phyloP scores from a whole-genome alignment of 1,140 invertebrate species.

The Leptinotarsa lineolata region DNA sequence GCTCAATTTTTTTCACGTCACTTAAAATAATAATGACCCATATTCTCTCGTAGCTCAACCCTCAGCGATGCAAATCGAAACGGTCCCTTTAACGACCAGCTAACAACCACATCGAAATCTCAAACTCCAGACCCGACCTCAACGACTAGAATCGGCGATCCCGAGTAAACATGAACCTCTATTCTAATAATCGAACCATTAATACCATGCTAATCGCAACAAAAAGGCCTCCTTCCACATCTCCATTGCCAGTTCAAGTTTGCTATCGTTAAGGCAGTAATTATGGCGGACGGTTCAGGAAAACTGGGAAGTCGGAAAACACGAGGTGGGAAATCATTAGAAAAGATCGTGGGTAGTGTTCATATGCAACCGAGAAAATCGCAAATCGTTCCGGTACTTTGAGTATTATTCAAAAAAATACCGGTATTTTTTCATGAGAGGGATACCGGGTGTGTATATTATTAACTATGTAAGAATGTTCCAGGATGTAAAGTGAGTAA shows the following conservation, averaged over 20 bases:
- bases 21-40: too few relatives aligned
- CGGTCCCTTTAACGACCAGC: too few relatives aligned
- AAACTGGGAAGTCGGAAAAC: background rate
- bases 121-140: background rate
- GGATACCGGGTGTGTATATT: background rate
- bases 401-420: background rate
- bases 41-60: too few relatives aligned
- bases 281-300: background rate
- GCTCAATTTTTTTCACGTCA: too few relatives aligned
- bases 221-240: constrained; percentile 8
- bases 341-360: background rate
- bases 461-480: too few relatives aligned
- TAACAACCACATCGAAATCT: too few relatives aligned
- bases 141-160: background rate
- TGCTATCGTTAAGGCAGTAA: constrained; percentile 13
- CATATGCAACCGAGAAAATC: background rate
- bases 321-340: constrained; percentile 13
- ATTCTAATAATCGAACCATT: constrained; percentile 14
- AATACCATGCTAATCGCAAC: constrained; percentile 13
- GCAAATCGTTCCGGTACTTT: background rate
- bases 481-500: too few relatives aligned
- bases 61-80: too few relatives aligned
- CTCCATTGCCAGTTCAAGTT: constrained; percentile 7
- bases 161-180: constrained; percentile 1
- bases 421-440: background rate